Evolutionary conservation across 2,797 vertebrate genomes (phyloP).

Genomic region (Malurus leucopterus): DNA sequence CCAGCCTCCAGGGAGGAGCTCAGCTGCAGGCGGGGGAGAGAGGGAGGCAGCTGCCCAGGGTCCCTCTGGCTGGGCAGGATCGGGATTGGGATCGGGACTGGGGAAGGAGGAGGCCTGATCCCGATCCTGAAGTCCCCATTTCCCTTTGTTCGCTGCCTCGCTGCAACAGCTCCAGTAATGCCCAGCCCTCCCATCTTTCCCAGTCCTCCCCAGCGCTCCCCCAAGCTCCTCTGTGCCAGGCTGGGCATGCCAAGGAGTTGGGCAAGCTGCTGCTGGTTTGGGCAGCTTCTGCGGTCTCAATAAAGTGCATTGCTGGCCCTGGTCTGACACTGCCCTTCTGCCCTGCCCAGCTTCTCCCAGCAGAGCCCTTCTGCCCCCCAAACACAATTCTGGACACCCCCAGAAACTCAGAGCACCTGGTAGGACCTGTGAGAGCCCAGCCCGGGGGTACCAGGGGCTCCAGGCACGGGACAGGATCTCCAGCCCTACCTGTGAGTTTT

Average conservation of each 20-base stretch:
- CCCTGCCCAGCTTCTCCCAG: background rate
- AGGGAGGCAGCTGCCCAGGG: background rate
- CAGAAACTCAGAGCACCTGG: background rate
- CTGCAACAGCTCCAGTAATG: rapidly evolving
- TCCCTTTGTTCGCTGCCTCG: rapidly evolving
- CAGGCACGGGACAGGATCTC: background rate
- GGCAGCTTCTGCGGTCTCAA: background rate
- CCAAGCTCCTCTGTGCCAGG: background rate
- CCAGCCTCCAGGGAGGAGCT: background rate
- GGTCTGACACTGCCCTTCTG: background rate
- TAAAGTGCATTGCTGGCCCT: background rate
- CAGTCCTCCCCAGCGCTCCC: background rate
- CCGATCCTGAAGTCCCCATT: background rate
- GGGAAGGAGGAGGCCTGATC: too few species aligned
- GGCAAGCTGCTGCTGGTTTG: background rate
- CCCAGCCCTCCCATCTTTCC: background rate
- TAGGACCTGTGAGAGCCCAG: background rate
- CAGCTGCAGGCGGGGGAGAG: background rate
- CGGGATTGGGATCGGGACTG: background rate
- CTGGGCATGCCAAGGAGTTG: background rate
- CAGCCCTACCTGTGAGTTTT: background rate
- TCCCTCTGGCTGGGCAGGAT: background rate
- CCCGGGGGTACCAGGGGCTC: background rate
- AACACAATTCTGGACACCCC: background rate
- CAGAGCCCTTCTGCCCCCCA: background rate